These are phyloP conservation scores for Momotus momota DNA, from an alignment of 2,797 vertebrate genomes.

Conservation along the genomic window DNA sequence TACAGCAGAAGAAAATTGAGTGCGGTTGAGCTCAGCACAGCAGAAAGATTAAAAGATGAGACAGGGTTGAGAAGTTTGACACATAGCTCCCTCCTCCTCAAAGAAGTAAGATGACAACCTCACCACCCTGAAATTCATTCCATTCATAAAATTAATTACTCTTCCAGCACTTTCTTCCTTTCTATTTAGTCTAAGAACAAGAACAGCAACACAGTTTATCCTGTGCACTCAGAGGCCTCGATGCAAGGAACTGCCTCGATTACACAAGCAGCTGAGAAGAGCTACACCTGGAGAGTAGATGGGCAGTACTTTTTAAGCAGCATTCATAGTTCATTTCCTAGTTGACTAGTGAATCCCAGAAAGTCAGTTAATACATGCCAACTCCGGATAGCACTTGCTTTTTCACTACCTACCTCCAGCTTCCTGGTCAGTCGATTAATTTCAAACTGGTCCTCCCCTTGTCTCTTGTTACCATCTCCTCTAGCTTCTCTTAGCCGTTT, in stretches of 20 bases:
- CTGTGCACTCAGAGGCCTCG: not conserved
- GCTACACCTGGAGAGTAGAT: not conserved
- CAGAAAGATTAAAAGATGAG: slow-evolving; percentile 12
- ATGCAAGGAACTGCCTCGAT: not conserved
- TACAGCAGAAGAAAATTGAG: not conserved
- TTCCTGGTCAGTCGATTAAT: slow-evolving; percentile 81
- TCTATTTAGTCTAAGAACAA: not conserved
- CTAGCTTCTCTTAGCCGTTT: slow-evolving; percentile 84
- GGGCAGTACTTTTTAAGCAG: not conserved
- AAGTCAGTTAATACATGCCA: not conserved
- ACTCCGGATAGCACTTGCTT: not conserved
- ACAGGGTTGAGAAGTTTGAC: not conserved
- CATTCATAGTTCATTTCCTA: not conserved
- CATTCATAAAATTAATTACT: not conserved
- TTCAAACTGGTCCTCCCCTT: slow-evolving; percentile 81
- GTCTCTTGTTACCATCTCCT: slow-evolving; percentile 75
- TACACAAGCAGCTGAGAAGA: not conserved
- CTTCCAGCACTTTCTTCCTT: not conserved
- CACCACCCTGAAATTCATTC: not conserved
- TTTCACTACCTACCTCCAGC: slow-evolving; percentile 81
- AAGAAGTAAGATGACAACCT: not conserved
- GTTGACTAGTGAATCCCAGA: not conserved
- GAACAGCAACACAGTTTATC: not conserved
- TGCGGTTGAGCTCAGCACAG: not conserved
- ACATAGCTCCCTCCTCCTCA: not conserved